A percentile compares a stretch with the other conserved stretches of the same genome.
Evolutionary conservation across 2,113 vertebrate species (phyloP).

Genomic region (Paramisgurnus dabryanus): DNA sequence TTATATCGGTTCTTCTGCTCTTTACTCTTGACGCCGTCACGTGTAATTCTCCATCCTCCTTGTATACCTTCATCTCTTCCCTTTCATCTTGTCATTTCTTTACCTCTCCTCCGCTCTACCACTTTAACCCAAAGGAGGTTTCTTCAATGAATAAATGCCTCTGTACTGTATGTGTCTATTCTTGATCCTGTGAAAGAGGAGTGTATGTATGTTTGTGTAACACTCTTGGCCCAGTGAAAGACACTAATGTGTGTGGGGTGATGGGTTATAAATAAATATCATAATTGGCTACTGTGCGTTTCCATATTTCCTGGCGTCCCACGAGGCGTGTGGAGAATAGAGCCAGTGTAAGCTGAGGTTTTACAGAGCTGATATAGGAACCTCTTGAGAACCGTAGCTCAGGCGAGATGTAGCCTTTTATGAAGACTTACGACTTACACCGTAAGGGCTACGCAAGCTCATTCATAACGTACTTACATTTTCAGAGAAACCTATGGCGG

Average conservation of each 20-base stretch:
- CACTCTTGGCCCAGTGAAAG: conserved; percentile 25
- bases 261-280: conserved; percentile 38
- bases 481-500: too few relatives aligned
- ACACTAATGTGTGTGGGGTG: conserved; percentile 25
- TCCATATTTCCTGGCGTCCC: neutral
- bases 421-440: conserved; percentile 33
- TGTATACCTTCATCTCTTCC: conserved; percentile 4
- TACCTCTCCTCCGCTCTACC: neutral
- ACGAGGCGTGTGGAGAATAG: conserved; percentile 24
- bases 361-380: conserved; percentile 51
- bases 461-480: neutral
- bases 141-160: neutral
- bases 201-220: conserved; percentile 1
- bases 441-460: neutral
- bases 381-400: conserved; percentile 39
- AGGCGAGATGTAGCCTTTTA: conserved; percentile 34
- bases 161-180: conserved; percentile 1
- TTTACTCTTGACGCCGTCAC: conserved; percentile 26
- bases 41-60: neutral
- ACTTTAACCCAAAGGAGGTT: neutral
- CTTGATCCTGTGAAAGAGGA: conserved; percentile 23
- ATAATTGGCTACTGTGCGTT: conserved; percentile 46
- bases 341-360: conserved; percentile 38
- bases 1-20: conserved; percentile 4
- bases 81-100: conserved; percentile 30